Percentiles rank a stretch among this genome's conserved stretches.
Conservation (phyloP, 2,888 invertebrate genomes). For the Onthophagus sagittarius region DNA sequence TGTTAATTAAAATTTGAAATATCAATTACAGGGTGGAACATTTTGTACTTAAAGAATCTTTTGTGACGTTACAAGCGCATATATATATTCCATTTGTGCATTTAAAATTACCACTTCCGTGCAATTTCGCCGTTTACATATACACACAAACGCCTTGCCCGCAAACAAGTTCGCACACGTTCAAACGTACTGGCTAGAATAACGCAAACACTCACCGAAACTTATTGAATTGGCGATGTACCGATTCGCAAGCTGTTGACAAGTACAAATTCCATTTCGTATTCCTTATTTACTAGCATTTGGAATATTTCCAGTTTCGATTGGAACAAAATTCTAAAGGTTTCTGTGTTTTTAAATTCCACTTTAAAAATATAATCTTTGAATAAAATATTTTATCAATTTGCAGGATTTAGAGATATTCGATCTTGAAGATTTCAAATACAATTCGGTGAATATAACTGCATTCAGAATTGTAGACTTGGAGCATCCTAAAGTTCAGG, state of each 20-base stretch:
- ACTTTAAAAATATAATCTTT: too few relatives aligned
- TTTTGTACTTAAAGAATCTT: not conserved
- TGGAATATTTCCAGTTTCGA: not conserved
- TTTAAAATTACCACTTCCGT: not conserved
- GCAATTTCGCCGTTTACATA: not conserved
- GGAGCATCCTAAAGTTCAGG: conserved; percentile 69
- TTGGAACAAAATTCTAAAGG: too few relatives aligned
- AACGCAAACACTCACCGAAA: not conserved
- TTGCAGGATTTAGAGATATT: conserved; percentile 79
- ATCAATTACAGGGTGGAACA: too few relatives aligned
- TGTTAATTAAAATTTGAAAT: too few relatives aligned
- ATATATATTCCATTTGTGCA: not conserved
- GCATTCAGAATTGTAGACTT: conserved; percentile 81
- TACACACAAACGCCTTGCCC: not conserved
- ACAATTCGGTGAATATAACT: conserved; percentile 74
- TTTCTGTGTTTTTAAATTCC: too few relatives aligned
- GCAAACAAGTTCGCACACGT: not conserved
- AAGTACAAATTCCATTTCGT: not conserved
- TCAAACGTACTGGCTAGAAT: not conserved
- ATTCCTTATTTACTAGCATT: not conserved
- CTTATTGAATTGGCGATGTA: not conserved
- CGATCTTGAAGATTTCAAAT: conserved; percentile 69
- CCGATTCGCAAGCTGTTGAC: not conserved
- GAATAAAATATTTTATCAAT: not conserved
- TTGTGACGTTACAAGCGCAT: not conserved